Evolutionary conservation across 2,888 invertebrate genomes (phyloP).

Genomic region (Tipula confusa): DNA sequence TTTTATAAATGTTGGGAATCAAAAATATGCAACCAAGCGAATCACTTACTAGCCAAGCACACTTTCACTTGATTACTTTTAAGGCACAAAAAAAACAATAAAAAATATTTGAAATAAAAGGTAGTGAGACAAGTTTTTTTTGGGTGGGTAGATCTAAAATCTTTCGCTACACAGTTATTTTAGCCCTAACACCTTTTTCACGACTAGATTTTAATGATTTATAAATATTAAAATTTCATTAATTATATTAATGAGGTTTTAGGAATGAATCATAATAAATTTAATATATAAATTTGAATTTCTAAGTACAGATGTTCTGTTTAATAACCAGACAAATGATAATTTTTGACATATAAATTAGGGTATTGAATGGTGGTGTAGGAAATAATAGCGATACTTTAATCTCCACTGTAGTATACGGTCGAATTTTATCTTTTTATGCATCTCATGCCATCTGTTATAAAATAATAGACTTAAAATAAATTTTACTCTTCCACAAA

Average conservation of each 20-base stretch:
- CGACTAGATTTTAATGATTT: neutral
- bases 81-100: neutral
- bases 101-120: neutral
- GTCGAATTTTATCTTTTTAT: too few relatives aligned
- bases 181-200: neutral
- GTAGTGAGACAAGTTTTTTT: neutral
- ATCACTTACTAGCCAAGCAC: neutral
- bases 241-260: neutral
- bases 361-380: neutral
- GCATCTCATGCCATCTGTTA: neutral
- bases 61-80: neutral
- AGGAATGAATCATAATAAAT: neutral
- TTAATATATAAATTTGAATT: neutral
- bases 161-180: neutral
- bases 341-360: neutral
- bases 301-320: neutral
- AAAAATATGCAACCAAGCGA: neutral
- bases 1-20: neutral
- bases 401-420: neutral
- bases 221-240: neutral
- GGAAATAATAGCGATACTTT: neutral
- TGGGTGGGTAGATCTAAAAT: neutral
- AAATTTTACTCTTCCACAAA: neutral
- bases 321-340: neutral
- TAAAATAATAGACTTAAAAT: neutral